phyloP scores from a whole-genome alignment of 2,797 vertebrate species.

The Phoxinus dragarum region DNA sequence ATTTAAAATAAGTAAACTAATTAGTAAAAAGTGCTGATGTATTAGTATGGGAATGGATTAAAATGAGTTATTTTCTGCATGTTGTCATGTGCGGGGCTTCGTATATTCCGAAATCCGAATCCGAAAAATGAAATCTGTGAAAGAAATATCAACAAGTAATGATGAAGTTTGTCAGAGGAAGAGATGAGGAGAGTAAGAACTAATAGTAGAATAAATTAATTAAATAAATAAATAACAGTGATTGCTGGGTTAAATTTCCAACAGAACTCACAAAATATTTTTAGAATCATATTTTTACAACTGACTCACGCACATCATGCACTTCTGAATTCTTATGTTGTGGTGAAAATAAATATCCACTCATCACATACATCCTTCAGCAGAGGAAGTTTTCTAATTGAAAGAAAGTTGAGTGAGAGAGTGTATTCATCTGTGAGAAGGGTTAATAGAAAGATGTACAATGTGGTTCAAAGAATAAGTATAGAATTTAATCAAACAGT shows the following conservation, averaged over 20 bases:
- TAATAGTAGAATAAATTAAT: background rate
- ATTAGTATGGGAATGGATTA: too few relatives aligned
- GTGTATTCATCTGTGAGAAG: background rate
- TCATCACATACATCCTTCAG: background rate
- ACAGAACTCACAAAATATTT: background rate
- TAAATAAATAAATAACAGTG: background rate
- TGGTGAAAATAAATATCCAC: background rate
- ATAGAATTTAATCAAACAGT: constrained; percentile 53
- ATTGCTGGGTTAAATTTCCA: background rate
- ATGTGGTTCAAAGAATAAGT: constrained; percentile 27
- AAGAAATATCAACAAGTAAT: background rate
- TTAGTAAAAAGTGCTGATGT: too few relatives aligned
- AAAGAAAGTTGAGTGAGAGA: constrained; percentile 10
- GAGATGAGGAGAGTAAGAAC: background rate
- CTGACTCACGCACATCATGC: background rate
- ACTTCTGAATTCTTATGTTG: background rate
- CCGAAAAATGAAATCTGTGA: too few relatives aligned
- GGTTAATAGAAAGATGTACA: constrained; percentile 30
- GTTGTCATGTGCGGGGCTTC: background rate
- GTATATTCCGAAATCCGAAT: background rate
- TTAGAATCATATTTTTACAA: constrained; percentile 2
- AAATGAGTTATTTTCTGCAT: too few relatives aligned
- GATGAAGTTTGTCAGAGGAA: background rate
- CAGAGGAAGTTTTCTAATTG: constrained; percentile 13
- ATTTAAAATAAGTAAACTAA: too few relatives aligned